These are phyloP conservation scores for Rafetus swinhoei DNA, from an alignment of 2,113 vertebrate species.

Conservation along the genomic window DNA sequence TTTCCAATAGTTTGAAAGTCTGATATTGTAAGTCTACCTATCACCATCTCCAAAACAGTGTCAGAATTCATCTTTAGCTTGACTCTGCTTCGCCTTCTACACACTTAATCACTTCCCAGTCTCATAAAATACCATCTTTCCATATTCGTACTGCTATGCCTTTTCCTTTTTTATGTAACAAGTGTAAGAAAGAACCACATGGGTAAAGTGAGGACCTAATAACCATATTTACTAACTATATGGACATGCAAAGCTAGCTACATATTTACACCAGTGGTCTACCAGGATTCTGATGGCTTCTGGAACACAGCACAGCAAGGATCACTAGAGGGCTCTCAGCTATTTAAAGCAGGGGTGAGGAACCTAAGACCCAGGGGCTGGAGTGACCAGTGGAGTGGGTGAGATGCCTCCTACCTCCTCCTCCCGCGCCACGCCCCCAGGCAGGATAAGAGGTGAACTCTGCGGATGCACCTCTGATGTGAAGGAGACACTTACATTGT, in stretches of 20 bases:
- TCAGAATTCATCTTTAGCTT: not conserved
- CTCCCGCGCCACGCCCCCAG: no score
- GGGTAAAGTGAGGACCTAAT: not conserved
- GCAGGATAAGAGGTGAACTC: no score
- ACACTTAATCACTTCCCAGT: not conserved
- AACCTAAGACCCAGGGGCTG: no score
- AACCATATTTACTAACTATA: not conserved
- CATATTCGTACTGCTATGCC: not conserved
- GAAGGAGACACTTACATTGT: no score
- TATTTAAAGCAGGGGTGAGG: not conserved
- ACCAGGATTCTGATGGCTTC: not conserved
- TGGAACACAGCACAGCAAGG: not conserved
- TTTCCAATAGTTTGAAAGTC: not conserved
- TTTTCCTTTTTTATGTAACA: not conserved
- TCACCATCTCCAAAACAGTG: not conserved
- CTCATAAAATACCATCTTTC: not conserved
- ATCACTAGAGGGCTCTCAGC: not conserved
- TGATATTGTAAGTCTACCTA: fast-evolving
- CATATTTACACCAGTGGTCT: fast-evolving
- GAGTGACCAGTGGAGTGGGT: no score
- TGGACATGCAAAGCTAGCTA: not conserved
- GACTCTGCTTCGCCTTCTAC: not conserved
- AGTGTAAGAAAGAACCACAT: not conserved
- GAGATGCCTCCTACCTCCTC: no score
- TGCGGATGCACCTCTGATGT: no score